A percentile compares a stretch with the other conserved stretches of the same genome.
These are phyloP conservation scores for Archegozetes longisetosus DNA, from an alignment of 1,140 invertebrate genomes.

Conservation along the genomic window DNA sequence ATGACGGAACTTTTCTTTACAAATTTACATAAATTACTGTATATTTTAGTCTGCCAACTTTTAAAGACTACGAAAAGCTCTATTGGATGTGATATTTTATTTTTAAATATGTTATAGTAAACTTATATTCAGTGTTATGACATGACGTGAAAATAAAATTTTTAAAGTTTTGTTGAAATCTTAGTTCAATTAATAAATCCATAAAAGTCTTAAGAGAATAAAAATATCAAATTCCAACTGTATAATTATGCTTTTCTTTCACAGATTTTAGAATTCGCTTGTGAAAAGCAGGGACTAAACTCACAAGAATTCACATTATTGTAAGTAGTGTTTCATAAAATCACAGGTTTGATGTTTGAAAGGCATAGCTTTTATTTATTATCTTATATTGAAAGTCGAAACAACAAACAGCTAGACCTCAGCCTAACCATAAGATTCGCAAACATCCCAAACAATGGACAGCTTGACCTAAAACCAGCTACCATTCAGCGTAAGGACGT, in stretches of 20 bases:
- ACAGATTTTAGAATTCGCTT: constrained; percentile 6
- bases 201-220: too few species aligned
- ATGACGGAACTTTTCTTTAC: constrained; percentile 36
- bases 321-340: not conserved
- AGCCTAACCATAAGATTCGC: constrained; percentile 3
- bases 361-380: not conserved
- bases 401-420: constrained; percentile 5
- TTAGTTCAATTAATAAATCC: too few species aligned
- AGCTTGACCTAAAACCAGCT: not conserved
- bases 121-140: not conserved
- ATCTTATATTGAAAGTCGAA: constrained; percentile 8
- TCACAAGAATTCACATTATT: not conserved
- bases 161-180: not conserved
- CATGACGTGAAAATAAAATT: not conserved
- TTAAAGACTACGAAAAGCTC: too few species aligned
- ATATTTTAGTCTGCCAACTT: not conserved
- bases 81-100: not conserved
- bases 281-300: not conserved
- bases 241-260: not conserved
- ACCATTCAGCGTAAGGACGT: not conserved
- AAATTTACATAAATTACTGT: not conserved
- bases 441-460: constrained; percentile 5
- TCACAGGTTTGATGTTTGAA: not conserved
- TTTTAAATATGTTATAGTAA: not conserved
- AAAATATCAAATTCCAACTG: constrained; percentile 1